Conservation (phyloP, 1,140 invertebrate genomes). For the Panagrolaimus sp. region DNA sequence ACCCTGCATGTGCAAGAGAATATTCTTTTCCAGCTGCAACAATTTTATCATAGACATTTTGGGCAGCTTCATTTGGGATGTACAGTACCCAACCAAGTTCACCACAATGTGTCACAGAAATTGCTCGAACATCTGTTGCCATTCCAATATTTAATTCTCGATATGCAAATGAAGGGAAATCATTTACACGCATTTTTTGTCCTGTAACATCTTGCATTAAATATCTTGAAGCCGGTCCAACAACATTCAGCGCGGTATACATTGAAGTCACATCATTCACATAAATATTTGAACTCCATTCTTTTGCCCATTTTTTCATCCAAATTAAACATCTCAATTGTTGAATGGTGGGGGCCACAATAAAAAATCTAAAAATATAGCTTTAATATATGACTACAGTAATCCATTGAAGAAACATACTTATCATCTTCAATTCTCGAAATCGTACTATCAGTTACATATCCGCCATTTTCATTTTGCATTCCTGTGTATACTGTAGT, state of each 20-base stretch:
- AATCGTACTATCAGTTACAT: constrained; percentile 91
- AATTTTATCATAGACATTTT: constrained; percentile 87
- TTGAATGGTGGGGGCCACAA: constrained; percentile 95
- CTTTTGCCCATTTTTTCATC: constrained; percentile 66
- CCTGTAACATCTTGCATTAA: constrained; percentile 85
- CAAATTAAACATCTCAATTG: constrained; percentile 87
- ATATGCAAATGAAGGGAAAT: constrained; percentile 90
- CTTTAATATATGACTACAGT: constrained; percentile 50
- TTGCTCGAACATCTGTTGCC: constrained; percentile 82
- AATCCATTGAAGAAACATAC: constrained; percentile 65
- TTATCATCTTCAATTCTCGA: constrained; percentile 79
- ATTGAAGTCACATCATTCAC: constrained; percentile 81
- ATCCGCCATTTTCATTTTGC: constrained; percentile 89
- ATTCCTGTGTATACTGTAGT: constrained; percentile 95
- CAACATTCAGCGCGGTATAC: constrained; percentile 93
- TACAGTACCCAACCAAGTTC: constrained; percentile 94
- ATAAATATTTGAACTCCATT: constrained; percentile 47
- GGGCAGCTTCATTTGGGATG: constrained; percentile 91
- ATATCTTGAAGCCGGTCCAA: constrained; percentile 84
- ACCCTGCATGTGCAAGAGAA: constrained; percentile 82
- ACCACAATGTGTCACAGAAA: constrained; percentile 93
- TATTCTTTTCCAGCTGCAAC: constrained; percentile 83
- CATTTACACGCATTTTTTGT: constrained; percentile 76
- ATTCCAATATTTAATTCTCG: constrained; percentile 87
- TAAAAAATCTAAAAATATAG: constrained; percentile 76